Evolutionary conservation across 2,113 vertebrate species (phyloP).

Genomic region (Neogale vison): DNA sequence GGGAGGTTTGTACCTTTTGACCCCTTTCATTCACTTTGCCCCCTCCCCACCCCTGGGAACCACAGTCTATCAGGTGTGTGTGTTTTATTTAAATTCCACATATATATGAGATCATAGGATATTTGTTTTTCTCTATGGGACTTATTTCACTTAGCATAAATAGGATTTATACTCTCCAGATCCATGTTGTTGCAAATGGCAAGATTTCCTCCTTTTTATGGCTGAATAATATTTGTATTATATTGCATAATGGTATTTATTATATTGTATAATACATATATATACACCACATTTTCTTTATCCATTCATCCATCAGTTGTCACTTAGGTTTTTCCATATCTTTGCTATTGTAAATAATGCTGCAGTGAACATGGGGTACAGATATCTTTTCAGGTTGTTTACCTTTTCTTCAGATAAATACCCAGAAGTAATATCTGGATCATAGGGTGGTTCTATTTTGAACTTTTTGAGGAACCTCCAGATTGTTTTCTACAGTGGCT

Average conservation of each 20-base stretch:
- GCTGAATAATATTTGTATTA: not conserved
- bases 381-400: not conserved
- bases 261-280: too few species aligned
- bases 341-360: not conserved
- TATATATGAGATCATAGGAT: not conserved
- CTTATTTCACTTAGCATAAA: not conserved
- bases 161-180: not conserved
- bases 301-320: not conserved
- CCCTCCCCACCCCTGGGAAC: not conserved
- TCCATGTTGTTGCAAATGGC: not conserved
- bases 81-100: not conserved
- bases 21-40: not conserved
- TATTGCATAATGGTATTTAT: too few species aligned
- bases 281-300: not conserved
- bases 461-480: not conserved
- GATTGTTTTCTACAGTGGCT: not conserved
- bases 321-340: not conserved
- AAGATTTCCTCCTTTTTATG: not conserved
- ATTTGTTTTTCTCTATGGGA: not conserved
- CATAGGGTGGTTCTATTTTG: not conserved
- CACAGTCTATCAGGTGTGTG: not conserved
- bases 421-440: not conserved
- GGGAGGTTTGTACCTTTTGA: not conserved
- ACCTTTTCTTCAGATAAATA: not conserved
- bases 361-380: not conserved